Evolutionary conservation across 2,113 vertebrate species (phyloP), one percentile per base, ranked within the genome.

Genomic region (Xenopus laevis): DNA sequence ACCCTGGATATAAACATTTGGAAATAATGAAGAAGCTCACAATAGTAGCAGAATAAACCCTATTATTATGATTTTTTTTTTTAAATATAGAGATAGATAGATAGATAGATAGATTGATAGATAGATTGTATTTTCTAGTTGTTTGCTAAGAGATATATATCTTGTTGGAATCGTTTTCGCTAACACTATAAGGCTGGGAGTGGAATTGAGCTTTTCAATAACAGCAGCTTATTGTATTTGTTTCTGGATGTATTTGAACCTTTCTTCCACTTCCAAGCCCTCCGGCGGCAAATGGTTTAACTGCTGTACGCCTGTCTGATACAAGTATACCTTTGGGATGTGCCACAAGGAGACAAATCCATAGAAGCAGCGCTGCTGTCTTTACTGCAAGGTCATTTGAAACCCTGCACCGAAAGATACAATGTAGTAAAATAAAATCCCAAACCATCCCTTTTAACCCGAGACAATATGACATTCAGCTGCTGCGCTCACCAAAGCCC

Each of bases 321-420:
- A 77, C 74, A 77, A 63, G 67, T n/a, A 20, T 50, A 10, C 66
- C 59, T 18, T 33, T 45, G 74, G 59, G 74, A 77, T 46, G 20
- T 77, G 59, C 44, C 47, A 13, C 21, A 10, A 27, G 15, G 46
- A 69, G 60, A 57, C 27, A 57, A 53, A 57, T 77, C 66, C 53
- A 76, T 76, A 55, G 58, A 69, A 52, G 23, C 59, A 11, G 10
- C 17, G 21, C 50, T 70, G 67, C 27, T 57, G 63, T 44, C 73
- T 63, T 63, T n/a, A 63, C 18, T 10, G 73, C 58, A 76, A 76
- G 73, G 73, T 76, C 73, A 44, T 63, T 13, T 53, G 58, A 69
- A 76, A 63, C 65, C 33, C 11, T 21, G 45, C 46, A 75, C 58
- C 20, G 21, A 60, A 57, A 27, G 63, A 73, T 66, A 50, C 16